These are phyloP conservation scores for Heterocephalus glaber DNA, from an alignment of 2,113 vertebrate species.

Conservation along the genomic window DNA sequence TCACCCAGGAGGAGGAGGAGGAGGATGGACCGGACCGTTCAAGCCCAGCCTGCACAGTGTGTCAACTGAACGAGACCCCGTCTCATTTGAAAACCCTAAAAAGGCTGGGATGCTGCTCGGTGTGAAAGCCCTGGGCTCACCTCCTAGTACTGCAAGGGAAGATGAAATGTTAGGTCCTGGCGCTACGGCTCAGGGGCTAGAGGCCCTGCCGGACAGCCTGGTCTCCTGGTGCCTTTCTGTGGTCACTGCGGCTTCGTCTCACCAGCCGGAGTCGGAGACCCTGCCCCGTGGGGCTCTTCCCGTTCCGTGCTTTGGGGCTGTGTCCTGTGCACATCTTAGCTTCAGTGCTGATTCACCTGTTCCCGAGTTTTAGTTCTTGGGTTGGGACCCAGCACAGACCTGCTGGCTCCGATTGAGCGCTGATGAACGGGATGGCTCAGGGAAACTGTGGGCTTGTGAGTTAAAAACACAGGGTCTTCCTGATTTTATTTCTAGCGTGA, in stretches of 20 bases:
- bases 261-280: background rate
- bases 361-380: background rate
- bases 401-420: constrained; percentile 4
- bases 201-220: background rate
- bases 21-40: background rate
- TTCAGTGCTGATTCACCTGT: background rate
- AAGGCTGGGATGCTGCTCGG: background rate
- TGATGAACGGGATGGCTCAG: background rate
- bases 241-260: background rate
- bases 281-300: too few species aligned
- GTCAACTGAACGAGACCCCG: background rate
- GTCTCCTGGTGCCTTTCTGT: background rate
- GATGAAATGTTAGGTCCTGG: background rate
- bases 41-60: background rate
- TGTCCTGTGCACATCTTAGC: background rate
- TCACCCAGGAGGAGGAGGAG: background rate
- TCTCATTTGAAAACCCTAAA: background rate
- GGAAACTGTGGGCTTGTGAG: background rate
- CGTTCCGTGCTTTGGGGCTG: background rate
- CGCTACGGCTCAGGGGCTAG: too few species aligned
- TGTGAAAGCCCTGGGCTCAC: background rate
- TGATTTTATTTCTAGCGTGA: constrained; percentile 21
- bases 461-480: background rate
- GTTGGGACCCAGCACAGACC: background rate
- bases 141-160: background rate